Percentiles rank a stretch among this genome's conserved stretches.
Evolutionary conservation across 2,113 vertebrate genomes (phyloP).

Genomic region (Actenoides hombroni): DNA sequence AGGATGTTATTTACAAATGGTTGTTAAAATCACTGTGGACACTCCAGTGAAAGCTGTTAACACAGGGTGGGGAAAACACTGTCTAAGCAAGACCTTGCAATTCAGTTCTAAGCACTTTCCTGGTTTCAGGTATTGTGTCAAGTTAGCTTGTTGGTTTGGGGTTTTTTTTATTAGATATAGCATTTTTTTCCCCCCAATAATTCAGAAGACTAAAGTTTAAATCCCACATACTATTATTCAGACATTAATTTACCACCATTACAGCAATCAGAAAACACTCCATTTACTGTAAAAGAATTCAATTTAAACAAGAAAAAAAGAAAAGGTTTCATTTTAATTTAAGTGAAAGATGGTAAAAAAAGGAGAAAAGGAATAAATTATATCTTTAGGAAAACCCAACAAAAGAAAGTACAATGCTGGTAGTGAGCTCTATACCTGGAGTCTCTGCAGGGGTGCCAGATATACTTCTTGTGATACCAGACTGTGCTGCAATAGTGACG

Average conservation of each 20-base stretch:
- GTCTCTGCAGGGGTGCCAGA: slow-evolving; percentile 90
- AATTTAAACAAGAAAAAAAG: background rate
- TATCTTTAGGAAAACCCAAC: background rate
- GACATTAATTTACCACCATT: background rate
- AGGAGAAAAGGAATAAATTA: background rate
- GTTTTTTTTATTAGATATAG: background rate
- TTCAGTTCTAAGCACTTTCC: background rate
- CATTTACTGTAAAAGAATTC: background rate
- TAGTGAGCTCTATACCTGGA: slow-evolving; percentile 75
- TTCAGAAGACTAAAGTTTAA: background rate
- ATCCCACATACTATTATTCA: background rate
- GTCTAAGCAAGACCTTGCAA: accelerated
- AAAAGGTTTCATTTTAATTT: background rate
- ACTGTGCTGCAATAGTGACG: slow-evolving; percentile 95
- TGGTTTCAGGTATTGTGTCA: background rate
- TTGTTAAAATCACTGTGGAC: background rate
- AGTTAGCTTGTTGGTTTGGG: background rate
- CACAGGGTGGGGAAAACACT: accelerated
- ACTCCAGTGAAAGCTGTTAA: background rate
- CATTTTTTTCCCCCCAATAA: background rate
- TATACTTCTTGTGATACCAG: slow-evolving; percentile 85
- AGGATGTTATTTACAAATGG: background rate
- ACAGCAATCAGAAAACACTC: background rate
- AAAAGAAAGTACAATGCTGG: background rate
- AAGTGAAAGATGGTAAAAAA: background rate